A percentile compares a stretch with the other conserved stretches of the same genome.
Conservation (phyloP, 2,888 invertebrate genomes). For the Acheta domesticus region DNA sequence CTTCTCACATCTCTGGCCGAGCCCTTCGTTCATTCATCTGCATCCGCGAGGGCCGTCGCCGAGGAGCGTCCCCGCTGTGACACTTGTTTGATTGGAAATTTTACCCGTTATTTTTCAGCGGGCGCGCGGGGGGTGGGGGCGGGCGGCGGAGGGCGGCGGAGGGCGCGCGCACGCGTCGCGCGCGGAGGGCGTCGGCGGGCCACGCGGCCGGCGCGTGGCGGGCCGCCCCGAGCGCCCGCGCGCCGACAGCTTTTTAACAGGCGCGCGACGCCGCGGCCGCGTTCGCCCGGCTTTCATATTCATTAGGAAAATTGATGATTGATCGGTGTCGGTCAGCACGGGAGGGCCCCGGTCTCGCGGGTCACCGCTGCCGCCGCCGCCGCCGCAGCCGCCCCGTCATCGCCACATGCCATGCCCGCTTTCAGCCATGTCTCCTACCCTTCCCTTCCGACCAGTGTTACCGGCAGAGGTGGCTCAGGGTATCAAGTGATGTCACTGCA, state of each 20-base stretch:
- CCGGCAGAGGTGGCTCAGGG: no score
- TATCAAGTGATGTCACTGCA: no score
- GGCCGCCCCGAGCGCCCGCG: background rate
- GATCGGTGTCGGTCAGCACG: background rate
- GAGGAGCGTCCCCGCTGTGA: background rate
- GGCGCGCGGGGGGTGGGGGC: no score
- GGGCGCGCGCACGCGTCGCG: background rate
- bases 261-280: background rate
- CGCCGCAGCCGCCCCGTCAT: background rate
- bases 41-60: no score
- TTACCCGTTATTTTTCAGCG: background rate
- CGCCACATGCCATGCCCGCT: background rate
- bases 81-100: conserved; percentile 1
- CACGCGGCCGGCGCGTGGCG: conserved; percentile 1
- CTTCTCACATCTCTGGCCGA: no score
- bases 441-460: no score
- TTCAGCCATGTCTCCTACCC: no score
- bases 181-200: background rate
- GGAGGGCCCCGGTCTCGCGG: background rate
- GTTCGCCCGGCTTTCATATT: conserved; percentile 26
- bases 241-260: background rate
- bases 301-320: conserved; percentile 33
- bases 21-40: no score
- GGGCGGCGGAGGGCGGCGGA: background rate
- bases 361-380: background rate